A percentile compares a stretch with the other conserved stretches of the same genome.
Conservation (phyloP, 2,888 invertebrate genomes). For the Drosophila cracens region DNA sequence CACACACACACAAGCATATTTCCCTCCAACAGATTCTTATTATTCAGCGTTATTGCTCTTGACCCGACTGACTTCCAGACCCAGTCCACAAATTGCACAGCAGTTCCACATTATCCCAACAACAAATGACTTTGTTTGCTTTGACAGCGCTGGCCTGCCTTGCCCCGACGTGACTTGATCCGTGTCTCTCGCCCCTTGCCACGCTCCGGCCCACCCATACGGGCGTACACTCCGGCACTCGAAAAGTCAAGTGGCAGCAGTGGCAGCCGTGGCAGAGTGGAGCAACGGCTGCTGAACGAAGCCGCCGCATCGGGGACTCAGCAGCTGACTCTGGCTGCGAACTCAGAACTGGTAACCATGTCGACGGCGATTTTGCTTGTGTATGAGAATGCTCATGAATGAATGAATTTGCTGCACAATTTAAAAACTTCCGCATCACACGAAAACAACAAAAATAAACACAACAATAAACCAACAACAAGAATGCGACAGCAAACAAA, state of each 20-base stretch:
- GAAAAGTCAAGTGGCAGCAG: conserved; percentile 68
- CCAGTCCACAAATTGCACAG: conserved; percentile 23
- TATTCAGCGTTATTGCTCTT: conserved; percentile 75
- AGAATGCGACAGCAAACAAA: conserved; percentile 16
- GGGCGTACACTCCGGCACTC: conserved; percentile 44
- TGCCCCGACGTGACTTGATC: conserved; percentile 8
- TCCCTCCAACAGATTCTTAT: conserved; percentile 61
- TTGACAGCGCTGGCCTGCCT: conserved; percentile 20
- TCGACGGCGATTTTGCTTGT: conserved; percentile 25
- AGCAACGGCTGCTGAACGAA: conserved; percentile 46
- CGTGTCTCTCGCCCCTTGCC: not conserved
- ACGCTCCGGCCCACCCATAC: not conserved
- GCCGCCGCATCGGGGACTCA: conserved; percentile 36
- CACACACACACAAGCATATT: conserved; percentile 22
- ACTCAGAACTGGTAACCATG: conserved; percentile 32
- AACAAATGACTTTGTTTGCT: conserved; percentile 75
- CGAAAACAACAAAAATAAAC: conserved; percentile 47
- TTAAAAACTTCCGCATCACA: conserved; percentile 76
- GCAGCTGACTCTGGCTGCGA: conserved; percentile 23
- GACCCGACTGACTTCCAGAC: conserved; percentile 50
- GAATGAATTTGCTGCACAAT: conserved; percentile 74
- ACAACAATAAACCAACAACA: conserved; percentile 32
- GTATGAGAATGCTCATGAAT: conserved; percentile 55
- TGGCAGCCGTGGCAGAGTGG: conserved; percentile 29
- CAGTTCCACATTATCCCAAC: conserved; percentile 30